These are phyloP conservation scores for Hassar affinis DNA, from an alignment of 2,113 vertebrate genomes.

Conservation along the genomic window DNA sequence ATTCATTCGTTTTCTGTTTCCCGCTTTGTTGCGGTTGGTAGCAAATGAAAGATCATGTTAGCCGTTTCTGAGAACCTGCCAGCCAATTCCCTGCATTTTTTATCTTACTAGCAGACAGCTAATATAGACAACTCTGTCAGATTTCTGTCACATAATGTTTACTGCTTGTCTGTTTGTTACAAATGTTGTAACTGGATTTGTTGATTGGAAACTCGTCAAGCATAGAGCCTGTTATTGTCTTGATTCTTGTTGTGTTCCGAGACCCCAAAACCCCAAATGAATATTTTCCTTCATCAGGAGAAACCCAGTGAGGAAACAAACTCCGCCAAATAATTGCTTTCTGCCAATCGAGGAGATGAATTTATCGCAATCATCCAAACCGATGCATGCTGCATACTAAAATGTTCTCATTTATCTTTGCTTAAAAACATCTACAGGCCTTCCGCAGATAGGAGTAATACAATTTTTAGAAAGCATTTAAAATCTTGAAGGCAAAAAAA, in stretches of 20 bases:
- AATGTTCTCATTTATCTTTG: background rate
- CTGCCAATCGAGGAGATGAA: slow-evolving; percentile 2
- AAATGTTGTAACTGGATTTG: background rate
- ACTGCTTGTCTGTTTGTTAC: background rate
- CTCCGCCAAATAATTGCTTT: background rate
- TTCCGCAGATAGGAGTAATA: background rate
- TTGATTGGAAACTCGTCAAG: background rate
- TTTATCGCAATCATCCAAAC: background rate
- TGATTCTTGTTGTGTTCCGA: background rate
- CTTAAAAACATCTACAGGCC: background rate
- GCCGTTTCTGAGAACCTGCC: background rate
- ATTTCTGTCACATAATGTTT: background rate
- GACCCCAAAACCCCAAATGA: background rate
- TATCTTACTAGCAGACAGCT: background rate
- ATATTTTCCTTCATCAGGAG: background rate
- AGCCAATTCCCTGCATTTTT: background rate
- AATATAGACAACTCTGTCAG: background rate
- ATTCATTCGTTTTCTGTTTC: background rate
- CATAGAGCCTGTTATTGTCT: background rate
- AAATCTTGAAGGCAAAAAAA: background rate
- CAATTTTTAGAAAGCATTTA: background rate
- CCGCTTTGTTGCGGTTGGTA: background rate
- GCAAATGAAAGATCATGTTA: background rate
- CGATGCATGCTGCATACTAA: background rate
- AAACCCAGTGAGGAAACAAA: background rate